Percentiles rank a stretch among this genome's conserved stretches.
Conservation (phyloP, 1,140 invertebrate species). For the Thaumatotibia leucotreta region DNA sequence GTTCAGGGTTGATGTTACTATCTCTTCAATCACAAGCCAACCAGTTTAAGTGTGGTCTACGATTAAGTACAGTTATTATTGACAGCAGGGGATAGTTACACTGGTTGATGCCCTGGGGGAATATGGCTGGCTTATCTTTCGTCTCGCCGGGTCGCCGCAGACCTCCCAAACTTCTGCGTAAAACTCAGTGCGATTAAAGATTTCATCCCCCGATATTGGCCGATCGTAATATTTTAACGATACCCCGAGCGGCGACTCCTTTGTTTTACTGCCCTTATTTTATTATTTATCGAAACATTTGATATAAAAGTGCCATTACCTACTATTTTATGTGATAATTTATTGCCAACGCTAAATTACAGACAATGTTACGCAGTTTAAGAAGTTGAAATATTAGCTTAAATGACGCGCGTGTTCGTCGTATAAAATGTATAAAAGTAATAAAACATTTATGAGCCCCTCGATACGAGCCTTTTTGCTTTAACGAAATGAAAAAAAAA, state of each 20-base stretch:
- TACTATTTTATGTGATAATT: conserved; percentile 47
- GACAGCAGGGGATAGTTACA: not conserved
- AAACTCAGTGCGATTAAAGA: conserved; percentile 60
- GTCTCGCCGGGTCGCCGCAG: conserved; percentile 22
- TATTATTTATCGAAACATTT: conserved; percentile 67
- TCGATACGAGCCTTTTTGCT: not conserved
- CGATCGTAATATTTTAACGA: conserved; percentile 70
- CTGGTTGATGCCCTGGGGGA: not conserved
- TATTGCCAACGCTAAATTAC: conserved; percentile 28
- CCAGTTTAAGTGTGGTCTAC: not conserved
- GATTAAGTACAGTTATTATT: not conserved
- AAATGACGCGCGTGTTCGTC: conserved; percentile 5
- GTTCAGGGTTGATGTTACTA: not conserved
- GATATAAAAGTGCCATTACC: conserved; percentile 45
- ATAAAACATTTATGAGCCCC: conserved; percentile 11
- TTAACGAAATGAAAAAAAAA: not conserved
- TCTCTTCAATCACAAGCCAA: not conserved
- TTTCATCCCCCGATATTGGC: conserved; percentile 61
- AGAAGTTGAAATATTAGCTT: conserved; percentile 12
- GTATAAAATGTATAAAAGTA: conserved; percentile 7
- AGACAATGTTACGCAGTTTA: conserved; percentile 9
- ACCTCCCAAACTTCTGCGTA: conserved; percentile 38
- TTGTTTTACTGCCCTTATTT: conserved; percentile 61
- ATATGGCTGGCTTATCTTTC: conserved; percentile 31
- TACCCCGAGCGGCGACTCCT: conserved; percentile 41